A percentile compares a stretch with the other conserved stretches of the same genome.
These are phyloP conservation scores for Antitype chi DNA, from an alignment of 2,888 invertebrate species.

Conservation along the genomic window DNA sequence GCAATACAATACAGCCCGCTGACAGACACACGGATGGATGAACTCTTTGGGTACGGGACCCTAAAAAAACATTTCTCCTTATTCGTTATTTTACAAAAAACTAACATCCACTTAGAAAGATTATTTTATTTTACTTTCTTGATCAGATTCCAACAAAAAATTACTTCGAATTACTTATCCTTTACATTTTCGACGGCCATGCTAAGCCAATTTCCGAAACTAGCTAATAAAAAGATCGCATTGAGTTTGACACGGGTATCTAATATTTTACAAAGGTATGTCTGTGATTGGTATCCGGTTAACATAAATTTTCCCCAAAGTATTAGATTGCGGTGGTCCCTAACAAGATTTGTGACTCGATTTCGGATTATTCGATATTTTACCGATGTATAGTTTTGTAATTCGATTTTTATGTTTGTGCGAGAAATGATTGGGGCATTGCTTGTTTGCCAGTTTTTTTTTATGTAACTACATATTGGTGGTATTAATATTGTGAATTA, in stretches of 20 bases:
- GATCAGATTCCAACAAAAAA: constrained; percentile 16
- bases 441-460: neutral
- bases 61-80: neutral
- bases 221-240: constrained; percentile 68
- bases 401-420: constrained; percentile 57
- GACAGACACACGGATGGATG: too few species aligned
- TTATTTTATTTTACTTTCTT: neutral
- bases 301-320: constrained; percentile 70
- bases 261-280: constrained; percentile 72
- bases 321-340: constrained; percentile 68
- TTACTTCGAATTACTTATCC: constrained; percentile 49
- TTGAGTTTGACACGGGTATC: constrained; percentile 68
- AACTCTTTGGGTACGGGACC: too few species aligned
- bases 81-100: neutral
- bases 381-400: constrained; percentile 61
- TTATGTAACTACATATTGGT: neutral
- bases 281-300: constrained; percentile 73
- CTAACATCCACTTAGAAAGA: neutral
- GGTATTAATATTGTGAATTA: neutral
- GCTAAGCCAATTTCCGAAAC: constrained; percentile 66
- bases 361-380: constrained; percentile 65
- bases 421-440: constrained; percentile 22
- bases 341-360: constrained; percentile 70
- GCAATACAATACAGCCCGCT: too few species aligned
- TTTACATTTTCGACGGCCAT: constrained; percentile 41